Evolutionary conservation across 2,888 invertebrate species (phyloP).

Genomic region (Hirtodrosophila confusa): DNA sequence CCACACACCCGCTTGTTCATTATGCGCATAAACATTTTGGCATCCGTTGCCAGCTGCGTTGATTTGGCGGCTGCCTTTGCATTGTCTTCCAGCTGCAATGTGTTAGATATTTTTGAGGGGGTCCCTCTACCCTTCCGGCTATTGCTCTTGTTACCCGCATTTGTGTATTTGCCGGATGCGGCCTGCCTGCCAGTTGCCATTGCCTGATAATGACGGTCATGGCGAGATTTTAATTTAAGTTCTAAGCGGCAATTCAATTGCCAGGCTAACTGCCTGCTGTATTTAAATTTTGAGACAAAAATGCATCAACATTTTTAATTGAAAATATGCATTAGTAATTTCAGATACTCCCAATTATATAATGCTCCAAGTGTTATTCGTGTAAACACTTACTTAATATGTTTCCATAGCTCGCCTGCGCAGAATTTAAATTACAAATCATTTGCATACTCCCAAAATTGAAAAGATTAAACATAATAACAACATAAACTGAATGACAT

Average conservation of each 20-base stretch:
- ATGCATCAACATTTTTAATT: neutral
- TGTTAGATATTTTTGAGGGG: conserved; percentile 65
- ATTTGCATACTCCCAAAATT: conserved; percentile 33
- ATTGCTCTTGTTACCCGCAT: conserved; percentile 53
- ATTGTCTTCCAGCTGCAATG: conserved; percentile 71
- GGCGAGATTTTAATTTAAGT: conserved; percentile 52
- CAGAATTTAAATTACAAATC: conserved; percentile 27
- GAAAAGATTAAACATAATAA: conserved; percentile 40
- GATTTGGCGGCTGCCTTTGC: conserved; percentile 72
- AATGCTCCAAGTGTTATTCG: no score
- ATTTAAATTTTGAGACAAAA: conserved; percentile 5
- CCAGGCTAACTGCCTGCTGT: conserved; percentile 1
- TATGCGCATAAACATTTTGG: conserved; percentile 78
- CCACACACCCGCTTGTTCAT: conserved; percentile 66
- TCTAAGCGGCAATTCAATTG: conserved; percentile 44
- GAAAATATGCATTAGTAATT: neutral
- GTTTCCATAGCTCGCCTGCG: conserved; percentile 8
- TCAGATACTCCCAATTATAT: no score
- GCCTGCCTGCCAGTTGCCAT: conserved; percentile 53
- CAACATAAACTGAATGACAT: conserved; percentile 40
- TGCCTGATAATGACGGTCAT: conserved; percentile 61
- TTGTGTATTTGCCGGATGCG: conserved; percentile 59
- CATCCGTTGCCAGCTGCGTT: conserved; percentile 64
- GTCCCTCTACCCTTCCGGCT: neutral
- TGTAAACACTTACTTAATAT: neutral